Evolutionary conservation across 2,113 vertebrate genomes (phyloP).

Genomic region (Dicentrarchus labrax): DNA sequence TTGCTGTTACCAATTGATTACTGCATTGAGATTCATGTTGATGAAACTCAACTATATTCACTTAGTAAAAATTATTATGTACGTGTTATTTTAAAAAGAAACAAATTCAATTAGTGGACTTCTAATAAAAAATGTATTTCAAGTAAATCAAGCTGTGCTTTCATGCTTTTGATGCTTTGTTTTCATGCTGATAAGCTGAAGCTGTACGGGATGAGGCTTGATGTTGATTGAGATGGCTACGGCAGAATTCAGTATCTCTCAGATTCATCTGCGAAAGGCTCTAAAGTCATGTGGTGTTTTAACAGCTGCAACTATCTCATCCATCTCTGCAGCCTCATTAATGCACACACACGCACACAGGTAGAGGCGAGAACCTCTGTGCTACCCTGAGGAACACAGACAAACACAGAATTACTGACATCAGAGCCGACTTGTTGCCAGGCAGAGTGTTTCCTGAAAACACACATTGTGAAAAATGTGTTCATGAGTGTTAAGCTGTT

Average conservation of each 20-base stretch:
- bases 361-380: conserved; percentile 18
- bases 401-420: conserved; percentile 40
- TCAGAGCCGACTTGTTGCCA: conserved; percentile 47
- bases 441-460: conserved; percentile 44
- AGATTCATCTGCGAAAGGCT: conserved; percentile 4
- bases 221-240: conserved; percentile 36
- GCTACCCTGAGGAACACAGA: conserved; percentile 35
- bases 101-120: conserved; percentile 56
- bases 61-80: conserved; percentile 43
- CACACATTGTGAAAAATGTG: not conserved
- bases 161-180: conserved; percentile 25
- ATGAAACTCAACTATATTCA: conserved; percentile 54
- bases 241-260: not conserved
- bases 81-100: conserved; percentile 33
- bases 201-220: conserved; percentile 1
- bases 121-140: conserved; percentile 9
- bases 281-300: conserved; percentile 33
- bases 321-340: conserved; percentile 52
- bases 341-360: conserved; percentile 33
- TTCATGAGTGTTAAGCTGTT: conserved; percentile 1
- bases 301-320: conserved; percentile 54
- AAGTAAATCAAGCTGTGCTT: conserved; percentile 26
- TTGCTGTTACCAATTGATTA: conserved; percentile 72
- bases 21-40: conserved; percentile 45
- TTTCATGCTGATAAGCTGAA: not conserved